phyloP scores from a whole-genome alignment of 2,113 vertebrate genomes.

The Oncorhynchus kisutch region DNA sequence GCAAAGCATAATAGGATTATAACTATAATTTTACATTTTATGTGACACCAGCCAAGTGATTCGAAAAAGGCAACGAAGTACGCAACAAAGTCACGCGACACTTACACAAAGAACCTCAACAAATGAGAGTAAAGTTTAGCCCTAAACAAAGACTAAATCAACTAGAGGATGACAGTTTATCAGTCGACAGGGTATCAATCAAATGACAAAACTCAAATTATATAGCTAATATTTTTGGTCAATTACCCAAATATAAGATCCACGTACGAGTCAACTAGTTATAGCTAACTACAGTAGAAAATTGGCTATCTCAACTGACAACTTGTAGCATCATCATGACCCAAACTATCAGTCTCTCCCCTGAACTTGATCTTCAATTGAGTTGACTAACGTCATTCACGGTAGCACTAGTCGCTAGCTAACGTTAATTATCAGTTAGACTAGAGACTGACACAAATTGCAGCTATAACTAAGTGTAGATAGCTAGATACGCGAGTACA shows the following conservation, averaged over 20 bases:
- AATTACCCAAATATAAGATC: neutral
- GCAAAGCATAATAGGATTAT: neutral
- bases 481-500: too few relatives aligned
- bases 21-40: too few relatives aligned
- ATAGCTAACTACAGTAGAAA: too few relatives aligned
- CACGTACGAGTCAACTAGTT: too few relatives aligned
- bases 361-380: too few relatives aligned
- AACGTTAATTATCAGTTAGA: neutral
- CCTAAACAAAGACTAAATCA: too few relatives aligned
- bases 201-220: neutral
- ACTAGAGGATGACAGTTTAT: too few relatives aligned
- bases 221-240: neutral
- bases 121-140: too few relatives aligned
- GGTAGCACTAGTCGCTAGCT: neutral
- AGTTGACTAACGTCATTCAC: too few relatives aligned
- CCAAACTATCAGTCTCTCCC: too few relatives aligned
- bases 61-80: neutral
- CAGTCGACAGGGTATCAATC: too few relatives aligned
- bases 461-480: neutral
- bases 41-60: neutral
- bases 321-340: neutral
- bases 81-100: neutral
- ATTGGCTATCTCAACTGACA: neutral
- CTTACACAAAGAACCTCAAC: neutral
- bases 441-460: too few relatives aligned